These are phyloP conservation scores for Brachypterus glaber DNA, from an alignment of 2,888 invertebrate species.

Conservation along the genomic window DNA sequence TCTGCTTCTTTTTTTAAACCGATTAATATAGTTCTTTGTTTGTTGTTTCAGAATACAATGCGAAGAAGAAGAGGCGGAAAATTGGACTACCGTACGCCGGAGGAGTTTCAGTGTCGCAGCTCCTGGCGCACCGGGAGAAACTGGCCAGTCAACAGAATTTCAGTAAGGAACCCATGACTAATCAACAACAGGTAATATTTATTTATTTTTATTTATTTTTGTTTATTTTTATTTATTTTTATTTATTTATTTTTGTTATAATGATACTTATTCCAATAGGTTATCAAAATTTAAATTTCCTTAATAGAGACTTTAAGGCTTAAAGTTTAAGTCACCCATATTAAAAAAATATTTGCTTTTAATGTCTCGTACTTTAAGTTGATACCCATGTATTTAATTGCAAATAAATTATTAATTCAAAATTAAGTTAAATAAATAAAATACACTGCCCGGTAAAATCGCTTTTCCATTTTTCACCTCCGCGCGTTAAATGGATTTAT, in stretches of 20 bases:
- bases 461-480: too few relatives aligned
- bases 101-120: slow-evolving; percentile 55
- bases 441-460: too few relatives aligned
- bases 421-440: too few relatives aligned
- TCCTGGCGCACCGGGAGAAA: slow-evolving; percentile 56
- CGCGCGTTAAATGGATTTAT: too few relatives aligned
- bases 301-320: too few relatives aligned
- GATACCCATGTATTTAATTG: too few relatives aligned
- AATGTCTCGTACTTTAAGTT: too few relatives aligned
- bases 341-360: too few relatives aligned
- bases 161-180: slow-evolving; percentile 34
- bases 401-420: too few relatives aligned
- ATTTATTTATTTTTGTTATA: background rate
- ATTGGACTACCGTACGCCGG: slow-evolving; percentile 47
- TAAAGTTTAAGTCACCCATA: too few relatives aligned
- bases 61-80: slow-evolving; percentile 57
- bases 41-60: slow-evolving; percentile 42
- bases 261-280: too few relatives aligned
- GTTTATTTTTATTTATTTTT: background rate
- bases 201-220: slow-evolving; percentile 6
- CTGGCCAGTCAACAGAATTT: slow-evolving; percentile 39
- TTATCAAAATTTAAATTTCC: too few relatives aligned
- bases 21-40: background rate
- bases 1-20: background rate
- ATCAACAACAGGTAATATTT: slow-evolving; percentile 32